phyloP scores from a whole-genome alignment of 92 coral and sea anemone genomes.

The Zoanthus gigantus region DNA sequence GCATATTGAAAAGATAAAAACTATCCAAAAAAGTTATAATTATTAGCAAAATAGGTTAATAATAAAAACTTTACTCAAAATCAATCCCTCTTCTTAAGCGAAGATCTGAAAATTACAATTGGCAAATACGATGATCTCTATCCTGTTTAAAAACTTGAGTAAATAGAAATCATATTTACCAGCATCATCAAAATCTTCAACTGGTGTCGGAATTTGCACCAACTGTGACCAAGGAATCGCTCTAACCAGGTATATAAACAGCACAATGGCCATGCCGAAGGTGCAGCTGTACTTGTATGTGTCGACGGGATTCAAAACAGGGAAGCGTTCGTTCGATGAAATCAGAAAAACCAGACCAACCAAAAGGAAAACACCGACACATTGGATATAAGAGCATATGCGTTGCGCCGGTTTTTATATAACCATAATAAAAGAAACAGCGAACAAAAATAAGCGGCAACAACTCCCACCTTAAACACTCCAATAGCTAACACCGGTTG shows the following conservation, averaged over 20 bases:
- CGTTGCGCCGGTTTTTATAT: neutral
- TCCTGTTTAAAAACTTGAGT: no score
- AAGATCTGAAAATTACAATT: no score
- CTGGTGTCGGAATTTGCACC: neutral
- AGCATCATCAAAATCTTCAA: neutral
- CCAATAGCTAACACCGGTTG: neutral
- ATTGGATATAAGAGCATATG: neutral
- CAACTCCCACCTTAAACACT: neutral
- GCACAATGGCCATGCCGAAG: neutral
- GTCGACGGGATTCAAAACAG: neutral
- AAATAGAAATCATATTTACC: neutral
- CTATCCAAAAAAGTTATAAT: no score
- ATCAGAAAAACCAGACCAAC: neutral
- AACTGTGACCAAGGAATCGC: neutral
- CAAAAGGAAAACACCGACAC: neutral
- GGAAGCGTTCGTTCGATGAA: neutral
- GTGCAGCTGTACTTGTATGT: neutral
- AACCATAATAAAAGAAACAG: neutral
- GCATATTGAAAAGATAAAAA: no score
- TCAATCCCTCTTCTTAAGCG: no score
- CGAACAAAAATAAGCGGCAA: neutral
- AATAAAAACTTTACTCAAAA: no score
- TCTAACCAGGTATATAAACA: neutral
- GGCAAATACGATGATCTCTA: no score
- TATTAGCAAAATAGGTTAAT: no score